Evolutionary conservation across 53 echinoderm and acorn worm genomes (phyloP).

Genomic region (Holothuria leucospilota): DNA sequence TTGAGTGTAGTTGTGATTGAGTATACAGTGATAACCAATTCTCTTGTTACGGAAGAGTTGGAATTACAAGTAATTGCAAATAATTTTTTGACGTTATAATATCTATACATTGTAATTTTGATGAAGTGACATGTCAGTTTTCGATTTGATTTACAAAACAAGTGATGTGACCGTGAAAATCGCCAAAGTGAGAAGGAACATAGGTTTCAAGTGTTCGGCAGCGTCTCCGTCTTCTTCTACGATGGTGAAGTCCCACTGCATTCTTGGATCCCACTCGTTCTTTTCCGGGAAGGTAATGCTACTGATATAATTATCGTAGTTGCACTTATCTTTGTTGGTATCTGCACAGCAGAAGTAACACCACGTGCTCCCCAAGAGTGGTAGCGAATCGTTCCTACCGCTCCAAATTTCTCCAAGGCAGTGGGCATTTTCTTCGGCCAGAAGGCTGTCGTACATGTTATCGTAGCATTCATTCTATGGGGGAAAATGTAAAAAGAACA

Average conservation of each 20-base stretch:
- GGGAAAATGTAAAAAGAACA: not conserved
- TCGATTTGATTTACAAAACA: too few relatives aligned
- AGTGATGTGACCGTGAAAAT: too few relatives aligned
- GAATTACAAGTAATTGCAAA: too few relatives aligned
- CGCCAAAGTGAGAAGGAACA: too few relatives aligned
- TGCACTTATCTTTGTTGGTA: constrained; percentile 41
- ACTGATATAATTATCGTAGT: constrained; percentile 28
- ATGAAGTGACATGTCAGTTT: too few relatives aligned
- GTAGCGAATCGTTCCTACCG: constrained; percentile 43
- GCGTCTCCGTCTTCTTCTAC: not conserved
- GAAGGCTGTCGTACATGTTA: constrained; percentile 52
- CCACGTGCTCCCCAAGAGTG: constrained; percentile 37
- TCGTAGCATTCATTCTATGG: constrained; percentile 83
- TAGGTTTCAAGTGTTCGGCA: not conserved
- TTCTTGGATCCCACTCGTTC: constrained; percentile 82
- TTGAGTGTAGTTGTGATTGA: too few relatives aligned
- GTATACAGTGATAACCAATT: too few relatives aligned
- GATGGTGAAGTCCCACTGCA: constrained; percentile 63
- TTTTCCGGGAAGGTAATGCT: constrained; percentile 47
- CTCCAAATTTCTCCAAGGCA: constrained; percentile 53
- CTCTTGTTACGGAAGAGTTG: too few relatives aligned
- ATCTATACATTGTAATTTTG: too few relatives aligned
- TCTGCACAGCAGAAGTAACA: constrained; percentile 76
- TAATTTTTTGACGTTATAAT: too few relatives aligned
- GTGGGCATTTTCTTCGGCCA: constrained; percentile 45